phyloP scores from a whole-genome alignment of 2,888 invertebrate genomes.

The Agrochola macilenta region DNA sequence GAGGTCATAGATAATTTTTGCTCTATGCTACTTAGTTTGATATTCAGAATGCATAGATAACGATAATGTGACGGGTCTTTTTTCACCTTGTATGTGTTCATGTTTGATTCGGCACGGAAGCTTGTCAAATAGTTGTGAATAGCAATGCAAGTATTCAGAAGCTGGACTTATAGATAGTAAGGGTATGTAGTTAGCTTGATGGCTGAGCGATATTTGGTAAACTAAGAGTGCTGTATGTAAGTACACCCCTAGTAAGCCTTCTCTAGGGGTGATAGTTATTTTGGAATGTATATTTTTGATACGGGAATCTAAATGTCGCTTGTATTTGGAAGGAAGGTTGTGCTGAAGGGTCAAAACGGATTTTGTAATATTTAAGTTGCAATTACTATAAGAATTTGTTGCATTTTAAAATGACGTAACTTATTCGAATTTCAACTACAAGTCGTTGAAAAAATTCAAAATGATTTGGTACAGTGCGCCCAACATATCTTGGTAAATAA shows the following conservation, averaged over 20 bases:
- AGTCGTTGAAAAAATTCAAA: background rate
- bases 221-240: background rate
- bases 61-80: background rate
- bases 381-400: background rate
- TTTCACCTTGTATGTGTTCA: background rate
- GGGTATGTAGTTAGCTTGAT: background rate
- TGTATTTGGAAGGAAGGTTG: background rate
- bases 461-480: background rate
- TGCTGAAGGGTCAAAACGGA: background rate
- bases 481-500: background rate
- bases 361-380: constrained; percentile 16
- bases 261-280: constrained; percentile 13
- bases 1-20: too few species aligned
- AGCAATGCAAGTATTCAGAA: constrained; percentile 1
- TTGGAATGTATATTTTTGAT: constrained; percentile 51
- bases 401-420: background rate
- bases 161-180: constrained; percentile 2
- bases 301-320: constrained; percentile 1
- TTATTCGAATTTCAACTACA: background rate
- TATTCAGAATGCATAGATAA: background rate
- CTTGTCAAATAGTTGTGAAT: background rate
- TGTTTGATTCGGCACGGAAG: background rate
- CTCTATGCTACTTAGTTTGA: too few species aligned
- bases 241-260: background rate
- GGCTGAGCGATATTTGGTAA: background rate